A percentile compares a stretch with the other conserved stretches of the same genome.
Evolutionary conservation across 2,113 vertebrate genomes (phyloP).

Genomic region (Phocoena sinus): DNA sequence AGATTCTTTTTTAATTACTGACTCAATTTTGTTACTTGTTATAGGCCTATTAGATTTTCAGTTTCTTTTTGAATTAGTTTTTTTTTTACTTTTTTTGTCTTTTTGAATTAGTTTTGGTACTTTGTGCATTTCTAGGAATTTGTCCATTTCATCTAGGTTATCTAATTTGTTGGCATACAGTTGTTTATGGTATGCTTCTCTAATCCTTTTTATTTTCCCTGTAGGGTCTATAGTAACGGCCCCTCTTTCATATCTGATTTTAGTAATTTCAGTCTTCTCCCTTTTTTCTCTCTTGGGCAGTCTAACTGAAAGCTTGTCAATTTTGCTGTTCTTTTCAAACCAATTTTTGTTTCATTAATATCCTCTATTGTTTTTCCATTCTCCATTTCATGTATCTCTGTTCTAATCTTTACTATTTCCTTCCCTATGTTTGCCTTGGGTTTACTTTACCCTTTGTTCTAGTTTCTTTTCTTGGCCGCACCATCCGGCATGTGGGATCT

Average conservation of each 20-base stretch:
- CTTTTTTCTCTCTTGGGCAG: neutral
- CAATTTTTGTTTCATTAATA: neutral
- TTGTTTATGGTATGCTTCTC: neutral
- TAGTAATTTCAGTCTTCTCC: neutral
- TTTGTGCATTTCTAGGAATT: conserved; percentile 12
- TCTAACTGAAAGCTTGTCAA: neutral
- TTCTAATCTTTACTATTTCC: neutral
- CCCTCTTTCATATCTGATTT: neutral
- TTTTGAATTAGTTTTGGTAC: neutral
- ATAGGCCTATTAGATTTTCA: neutral
- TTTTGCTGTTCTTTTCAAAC: conserved; percentile 2
- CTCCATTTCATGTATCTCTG: neutral
- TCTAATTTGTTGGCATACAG: neutral
- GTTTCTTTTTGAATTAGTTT: neutral
- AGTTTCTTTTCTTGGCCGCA: neutral
- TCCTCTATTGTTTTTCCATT: conserved; percentile 1
- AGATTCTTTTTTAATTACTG: neutral
- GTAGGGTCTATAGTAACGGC: neutral
- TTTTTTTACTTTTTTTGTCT: neutral
- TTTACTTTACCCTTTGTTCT: neutral
- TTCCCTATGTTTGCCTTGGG: neutral
- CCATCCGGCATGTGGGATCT: too few species aligned
- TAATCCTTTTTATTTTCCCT: neutral
- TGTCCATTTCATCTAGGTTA: neutral
- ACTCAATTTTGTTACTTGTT: neutral